Conservation (phyloP, 2,888 invertebrate species). For the Siphlonurus alternatus region DNA sequence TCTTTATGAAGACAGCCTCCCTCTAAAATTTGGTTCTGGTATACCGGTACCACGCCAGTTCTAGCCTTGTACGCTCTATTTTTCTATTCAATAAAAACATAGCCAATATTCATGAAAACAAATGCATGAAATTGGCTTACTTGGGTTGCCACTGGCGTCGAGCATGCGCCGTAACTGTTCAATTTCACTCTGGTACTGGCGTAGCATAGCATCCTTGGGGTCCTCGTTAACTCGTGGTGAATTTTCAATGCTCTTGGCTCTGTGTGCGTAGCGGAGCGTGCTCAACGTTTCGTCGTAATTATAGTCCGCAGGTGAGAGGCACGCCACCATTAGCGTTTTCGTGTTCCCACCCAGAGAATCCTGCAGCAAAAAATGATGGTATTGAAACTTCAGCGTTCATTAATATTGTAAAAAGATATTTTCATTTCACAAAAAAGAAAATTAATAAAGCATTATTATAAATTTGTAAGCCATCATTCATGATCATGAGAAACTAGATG, state of each 20-base stretch:
- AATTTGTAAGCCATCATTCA: conserved; percentile 1
- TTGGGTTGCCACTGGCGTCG: conserved; percentile 2
- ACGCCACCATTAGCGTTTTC: conserved; percentile 76
- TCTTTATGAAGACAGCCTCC: too few relatives aligned
- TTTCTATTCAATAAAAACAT: too few relatives aligned
- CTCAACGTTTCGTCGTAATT: conserved; percentile 73
- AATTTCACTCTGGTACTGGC: conserved; percentile 75
- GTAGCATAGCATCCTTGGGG: conserved; percentile 71
- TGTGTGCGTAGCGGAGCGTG: conserved; percentile 65
- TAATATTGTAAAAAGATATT: too few relatives aligned
- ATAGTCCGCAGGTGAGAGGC: conserved; percentile 63
- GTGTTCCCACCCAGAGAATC: conserved; percentile 77
- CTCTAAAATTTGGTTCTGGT: too few relatives aligned
- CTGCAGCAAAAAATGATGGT: too few relatives aligned
- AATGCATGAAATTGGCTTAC: not conserved
- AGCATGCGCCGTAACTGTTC: conserved; percentile 43
- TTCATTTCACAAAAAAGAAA: too few relatives aligned
- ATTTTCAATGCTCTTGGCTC: conserved; percentile 76
- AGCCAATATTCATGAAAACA: not conserved
- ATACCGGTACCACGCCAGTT: too few relatives aligned
- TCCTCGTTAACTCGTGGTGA: conserved; percentile 76
- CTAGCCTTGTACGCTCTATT: too few relatives aligned
- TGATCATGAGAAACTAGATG: too few relatives aligned
- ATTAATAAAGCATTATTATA: too few relatives aligned
- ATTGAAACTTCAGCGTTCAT: too few relatives aligned